Base-by-base conservation (phyloP, 2,888 invertebrate genomes). In the Caenorhabditis sinica region DNA sequence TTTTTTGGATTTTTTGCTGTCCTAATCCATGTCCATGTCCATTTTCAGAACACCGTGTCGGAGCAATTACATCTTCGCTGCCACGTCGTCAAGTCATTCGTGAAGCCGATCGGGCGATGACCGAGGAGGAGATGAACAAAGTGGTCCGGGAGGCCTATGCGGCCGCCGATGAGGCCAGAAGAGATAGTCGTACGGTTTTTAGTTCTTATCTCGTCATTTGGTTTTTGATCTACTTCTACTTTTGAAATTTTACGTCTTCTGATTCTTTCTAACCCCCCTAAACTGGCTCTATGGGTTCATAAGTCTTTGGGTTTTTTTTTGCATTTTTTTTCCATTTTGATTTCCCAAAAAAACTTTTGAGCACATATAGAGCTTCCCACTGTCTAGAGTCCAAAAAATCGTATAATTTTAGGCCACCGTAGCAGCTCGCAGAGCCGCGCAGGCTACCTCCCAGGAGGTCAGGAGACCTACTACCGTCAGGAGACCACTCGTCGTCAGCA, bases 381-480 rank as follows among this genome's bases (percentile, higher is more conserved):
- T n/a, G n/a, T n/a, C n/a, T 20, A 4, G n/a, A 20, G 5, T 20
- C 49, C 20, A n/a, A 20, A 20, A n/a, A 20, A n/a, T 20, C 45
- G 15, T 20, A 49, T 6, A 20, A n/a, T 20, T 17, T 60, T 53
- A 89, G 91, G 90, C 28, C 85, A 88, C 43, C 88, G 91, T 49
- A 90, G 90, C 79, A 90, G 86, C 71, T 91, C 91, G n/a, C 72
- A 89, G 58, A 88, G 86, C 65, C 88, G 89, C 60, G 84, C 82
- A 40, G 89, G 87, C 30, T 86, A 87, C 45, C 23, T 80, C 17
- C 85, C 85, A 30, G 81, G 82, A n/a, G 81, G 87, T 25, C 84
- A 88, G 63, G 91, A 91, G 74, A 65, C 75, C 49, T 91, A 90
- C 45, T 85, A 86, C 65, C 81, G 89, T 15, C 89, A 90, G 45